phyloP scores from a whole-genome alignment of 2,888 invertebrate genomes.

The Thumatha senex region DNA sequence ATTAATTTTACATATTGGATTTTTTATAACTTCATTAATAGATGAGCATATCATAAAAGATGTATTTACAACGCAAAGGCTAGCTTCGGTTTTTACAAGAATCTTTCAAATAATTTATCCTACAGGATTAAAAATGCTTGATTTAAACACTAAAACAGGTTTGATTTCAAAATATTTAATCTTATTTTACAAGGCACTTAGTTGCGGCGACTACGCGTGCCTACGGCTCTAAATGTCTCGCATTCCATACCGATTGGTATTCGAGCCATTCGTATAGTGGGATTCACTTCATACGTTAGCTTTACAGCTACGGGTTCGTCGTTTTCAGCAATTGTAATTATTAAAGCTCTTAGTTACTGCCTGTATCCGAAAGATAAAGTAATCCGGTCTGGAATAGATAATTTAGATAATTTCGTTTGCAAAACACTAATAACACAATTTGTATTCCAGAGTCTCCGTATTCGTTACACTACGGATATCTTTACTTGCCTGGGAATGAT shows the following conservation, averaged over 20 bases:
- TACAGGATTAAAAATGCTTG: background rate
- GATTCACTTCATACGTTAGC: background rate
- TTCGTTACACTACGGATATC: too few relatives aligned
- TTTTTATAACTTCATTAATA: too few relatives aligned
- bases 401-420: too few relatives aligned
- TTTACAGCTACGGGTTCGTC: background rate
- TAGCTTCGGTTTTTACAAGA: too few relatives aligned
- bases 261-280: background rate
- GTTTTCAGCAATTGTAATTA: background rate
- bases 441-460: too few relatives aligned
- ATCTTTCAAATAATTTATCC: background rate
- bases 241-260: background rate
- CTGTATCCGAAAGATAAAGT: background rate
- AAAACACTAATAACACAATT: too few relatives aligned
- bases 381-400: too few relatives aligned
- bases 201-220: background rate
- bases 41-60: background rate
- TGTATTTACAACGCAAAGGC: background rate
- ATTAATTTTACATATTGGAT: too few relatives aligned
- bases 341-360: too few relatives aligned
- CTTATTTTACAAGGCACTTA: background rate
- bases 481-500: too few relatives aligned
- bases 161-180: background rate
- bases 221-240: background rate
- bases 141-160: background rate